Conservation (phyloP, 2,797 vertebrate species). For the Parauchenoglanis ngamensis region DNA sequence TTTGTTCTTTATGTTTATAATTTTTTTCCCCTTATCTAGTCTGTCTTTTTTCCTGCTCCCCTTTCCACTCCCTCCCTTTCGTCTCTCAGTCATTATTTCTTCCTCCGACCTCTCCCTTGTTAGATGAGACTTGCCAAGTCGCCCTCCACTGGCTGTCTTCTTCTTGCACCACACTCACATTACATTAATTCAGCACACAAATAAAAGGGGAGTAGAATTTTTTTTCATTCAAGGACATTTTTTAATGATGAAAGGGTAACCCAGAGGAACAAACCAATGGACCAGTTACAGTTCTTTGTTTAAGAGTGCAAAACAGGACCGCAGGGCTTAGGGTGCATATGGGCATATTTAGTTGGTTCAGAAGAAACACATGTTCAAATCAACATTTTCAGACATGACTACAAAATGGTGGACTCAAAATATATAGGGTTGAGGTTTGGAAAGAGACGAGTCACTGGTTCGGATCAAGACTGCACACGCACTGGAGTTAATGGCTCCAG, state of each 20-base stretch:
- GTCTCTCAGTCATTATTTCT: conserved; percentile 8
- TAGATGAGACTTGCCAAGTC: conserved; percentile 18
- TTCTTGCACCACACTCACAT: not conserved
- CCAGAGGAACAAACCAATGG: not conserved
- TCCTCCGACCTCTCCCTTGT: not conserved
- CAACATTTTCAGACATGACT: not conserved
- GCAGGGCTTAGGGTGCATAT: not conserved
- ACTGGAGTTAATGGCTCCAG: not conserved
- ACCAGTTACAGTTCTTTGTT: not conserved
- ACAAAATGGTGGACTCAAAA: not conserved
- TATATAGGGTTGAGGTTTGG: conserved; percentile 7
- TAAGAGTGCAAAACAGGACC: not conserved
- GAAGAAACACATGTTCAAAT: not conserved
- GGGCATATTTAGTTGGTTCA: not conserved
- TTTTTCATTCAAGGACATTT: not conserved
- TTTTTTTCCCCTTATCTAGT: not conserved
- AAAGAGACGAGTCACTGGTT: conserved; percentile 27
- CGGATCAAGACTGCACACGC: conserved; percentile 46
- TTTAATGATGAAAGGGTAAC: not conserved
- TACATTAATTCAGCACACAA: not conserved
- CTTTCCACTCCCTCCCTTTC: conserved; percentile 15
- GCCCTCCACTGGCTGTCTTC: conserved; percentile 9
- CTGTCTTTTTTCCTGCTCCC: conserved; percentile 14
- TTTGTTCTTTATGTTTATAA: conserved; percentile 12
- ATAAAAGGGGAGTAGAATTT: not conserved